Conservation (phyloP, 2,113 vertebrate species). For the Halcyon senegalensis region DNA sequence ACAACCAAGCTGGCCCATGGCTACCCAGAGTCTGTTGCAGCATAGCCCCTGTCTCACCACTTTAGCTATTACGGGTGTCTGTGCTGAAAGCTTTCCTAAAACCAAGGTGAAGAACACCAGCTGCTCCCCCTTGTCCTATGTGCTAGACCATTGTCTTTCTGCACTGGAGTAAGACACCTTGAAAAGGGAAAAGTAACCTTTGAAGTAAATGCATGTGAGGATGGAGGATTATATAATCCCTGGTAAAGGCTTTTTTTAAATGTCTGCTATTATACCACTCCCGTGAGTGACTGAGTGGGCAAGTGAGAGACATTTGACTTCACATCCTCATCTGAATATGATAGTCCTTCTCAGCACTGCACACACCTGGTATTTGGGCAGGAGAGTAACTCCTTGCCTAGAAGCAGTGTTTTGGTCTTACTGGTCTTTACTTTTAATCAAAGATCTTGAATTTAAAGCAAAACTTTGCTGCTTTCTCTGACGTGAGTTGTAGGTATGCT, state of each 20-base stretch:
- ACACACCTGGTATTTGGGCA: rapidly evolving
- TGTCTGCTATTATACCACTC: background rate
- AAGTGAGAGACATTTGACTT: background rate
- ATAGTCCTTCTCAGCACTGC: background rate
- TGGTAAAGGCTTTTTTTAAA: background rate
- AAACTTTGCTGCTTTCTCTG: background rate
- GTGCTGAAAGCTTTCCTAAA: background rate
- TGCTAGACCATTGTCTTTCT: background rate
- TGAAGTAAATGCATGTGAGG: background rate
- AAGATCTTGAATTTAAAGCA: background rate
- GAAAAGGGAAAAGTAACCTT: background rate
- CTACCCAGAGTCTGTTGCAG: background rate
- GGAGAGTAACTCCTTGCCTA: background rate
- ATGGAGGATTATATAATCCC: background rate
- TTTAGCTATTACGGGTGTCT: background rate
- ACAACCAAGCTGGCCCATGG: rapidly evolving
- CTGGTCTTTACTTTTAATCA: background rate
- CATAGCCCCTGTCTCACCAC: background rate
- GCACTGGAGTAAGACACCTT: background rate
- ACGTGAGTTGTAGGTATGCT: background rate
- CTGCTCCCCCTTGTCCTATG: background rate
- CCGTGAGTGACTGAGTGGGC: background rate
- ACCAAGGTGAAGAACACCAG: background rate
- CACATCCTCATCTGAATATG: background rate
- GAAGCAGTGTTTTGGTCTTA: background rate